Base-by-base conservation (phyloP, 2,113 vertebrate species). In the Apodemus sylvaticus region DNA sequence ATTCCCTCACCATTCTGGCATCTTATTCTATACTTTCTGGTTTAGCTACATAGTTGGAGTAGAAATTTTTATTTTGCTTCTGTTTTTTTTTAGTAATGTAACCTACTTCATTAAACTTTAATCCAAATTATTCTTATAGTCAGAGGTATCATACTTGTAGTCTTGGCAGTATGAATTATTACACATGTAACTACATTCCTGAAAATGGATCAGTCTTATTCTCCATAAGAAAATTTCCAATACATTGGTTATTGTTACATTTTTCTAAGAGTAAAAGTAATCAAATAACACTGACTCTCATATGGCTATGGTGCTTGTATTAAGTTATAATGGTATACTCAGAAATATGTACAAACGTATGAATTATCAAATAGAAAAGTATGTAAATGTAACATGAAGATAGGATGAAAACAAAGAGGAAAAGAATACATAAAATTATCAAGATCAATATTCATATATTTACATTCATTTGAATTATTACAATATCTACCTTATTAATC, bases 61-160 rank as follows among this genome's bases (percentile, higher is more conserved):
- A 29, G 5, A 74, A 20, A 7, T 22, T 39, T 94, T 58, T 96
- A 34, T 87, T 83, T 93, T 74, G 78, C 68, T 82, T 29, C 26
- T 74, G 8, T 64, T 14, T 62, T 70, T 14, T 62, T 70, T 94
- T 78, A 48, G 1, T 51, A 62, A 58, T 45, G 6, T 29, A 12
- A 66, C 81, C 79, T 66, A n/a, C 20, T 58, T 34, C 48, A 73
- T 60, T 91, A 31, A 90, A 79, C 31, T 94, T 93, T 89, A 91
- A 83, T 78, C 93, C 60, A 45, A 22, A 29, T 45, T 16, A 53
- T 76, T 95, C n/a, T 82, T 60, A 0, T 34, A 48, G 48, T 9
- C 0, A 7, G 10, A 77, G 12, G 48, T 36, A 88, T 90, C 70
- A 34, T 76, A 55, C 76, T 9, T 94, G 9, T 73, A 45, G 39